Percentiles rank a stretch among this genome's conserved stretches.
phyloP scores from a whole-genome alignment of 2,797 vertebrate species.

The Hylomyscus alleni region DNA sequence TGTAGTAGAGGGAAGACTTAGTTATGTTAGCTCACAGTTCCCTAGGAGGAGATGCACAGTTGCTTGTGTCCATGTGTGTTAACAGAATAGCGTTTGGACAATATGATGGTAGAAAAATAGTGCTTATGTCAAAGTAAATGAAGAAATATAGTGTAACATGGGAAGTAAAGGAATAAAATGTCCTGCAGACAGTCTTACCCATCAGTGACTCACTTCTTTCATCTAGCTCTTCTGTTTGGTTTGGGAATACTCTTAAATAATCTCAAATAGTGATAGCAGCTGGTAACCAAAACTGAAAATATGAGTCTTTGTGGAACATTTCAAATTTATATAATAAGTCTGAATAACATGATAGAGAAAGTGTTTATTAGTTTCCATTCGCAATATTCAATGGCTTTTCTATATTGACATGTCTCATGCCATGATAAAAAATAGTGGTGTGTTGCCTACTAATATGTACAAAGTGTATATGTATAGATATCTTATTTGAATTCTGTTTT shows the following conservation, averaged over 20 bases:
- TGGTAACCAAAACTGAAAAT: background rate
- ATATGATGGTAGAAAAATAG: no score
- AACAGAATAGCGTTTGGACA: background rate
- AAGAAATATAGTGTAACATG: background rate
- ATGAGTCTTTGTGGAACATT: background rate
- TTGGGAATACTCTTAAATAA: background rate
- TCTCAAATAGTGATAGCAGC: background rate
- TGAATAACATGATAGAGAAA: background rate
- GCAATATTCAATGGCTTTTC: background rate
- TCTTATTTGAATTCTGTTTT: accelerated
- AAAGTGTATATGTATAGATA: background rate
- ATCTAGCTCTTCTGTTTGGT: background rate
- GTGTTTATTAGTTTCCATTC: background rate
- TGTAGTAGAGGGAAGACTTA: background rate
- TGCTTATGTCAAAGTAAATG: background rate
- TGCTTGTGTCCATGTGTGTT: background rate
- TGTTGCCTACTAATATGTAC: background rate
- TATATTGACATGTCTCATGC: background rate
- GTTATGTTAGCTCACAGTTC: background rate
- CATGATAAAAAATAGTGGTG: accelerated
- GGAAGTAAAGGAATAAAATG: background rate
- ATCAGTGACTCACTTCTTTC: background rate
- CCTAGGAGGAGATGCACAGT: background rate
- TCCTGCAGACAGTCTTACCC: accelerated
- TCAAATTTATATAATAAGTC: background rate